A percentile compares a stretch with the other conserved stretches of the same genome.
Conservation (phyloP, 2,797 vertebrate species). For the Intellagama lesueurii region DNA sequence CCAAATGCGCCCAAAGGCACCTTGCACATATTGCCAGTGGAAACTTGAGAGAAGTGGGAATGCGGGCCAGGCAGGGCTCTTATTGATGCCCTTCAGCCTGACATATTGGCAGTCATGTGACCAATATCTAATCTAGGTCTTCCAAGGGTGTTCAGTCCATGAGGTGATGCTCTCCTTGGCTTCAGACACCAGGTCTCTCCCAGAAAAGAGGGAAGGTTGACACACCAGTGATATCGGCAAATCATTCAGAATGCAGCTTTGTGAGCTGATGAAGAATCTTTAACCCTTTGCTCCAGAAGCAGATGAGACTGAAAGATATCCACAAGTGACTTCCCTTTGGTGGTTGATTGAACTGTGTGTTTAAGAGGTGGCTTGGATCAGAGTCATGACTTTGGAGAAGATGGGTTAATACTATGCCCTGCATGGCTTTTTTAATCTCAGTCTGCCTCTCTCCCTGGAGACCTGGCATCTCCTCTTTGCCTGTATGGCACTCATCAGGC, state of each 20-base stretch:
- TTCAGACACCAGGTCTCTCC: background rate
- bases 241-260: background rate
- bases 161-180: background rate
- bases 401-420: background rate
- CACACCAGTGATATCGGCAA: background rate
- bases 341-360: background rate
- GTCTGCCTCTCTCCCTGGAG: background rate
- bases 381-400: background rate
- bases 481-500: background rate
- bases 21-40: background rate
- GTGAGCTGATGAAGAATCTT: background rate
- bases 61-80: background rate
- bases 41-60: background rate
- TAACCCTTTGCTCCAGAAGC: background rate
- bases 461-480: background rate
- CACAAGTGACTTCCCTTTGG: background rate
- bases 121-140: too few species aligned
- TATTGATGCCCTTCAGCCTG: background rate
- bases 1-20: background rate
- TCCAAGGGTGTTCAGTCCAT: background rate
- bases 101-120: background rate
- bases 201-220: background rate
- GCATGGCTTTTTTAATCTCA: background rate
- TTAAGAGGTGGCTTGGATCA: background rate
- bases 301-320: background rate